Percentiles rank a stretch among this genome's conserved stretches.
phyloP scores from a whole-genome alignment of 2,113 vertebrate genomes.

The Hyla sarda region DNA sequence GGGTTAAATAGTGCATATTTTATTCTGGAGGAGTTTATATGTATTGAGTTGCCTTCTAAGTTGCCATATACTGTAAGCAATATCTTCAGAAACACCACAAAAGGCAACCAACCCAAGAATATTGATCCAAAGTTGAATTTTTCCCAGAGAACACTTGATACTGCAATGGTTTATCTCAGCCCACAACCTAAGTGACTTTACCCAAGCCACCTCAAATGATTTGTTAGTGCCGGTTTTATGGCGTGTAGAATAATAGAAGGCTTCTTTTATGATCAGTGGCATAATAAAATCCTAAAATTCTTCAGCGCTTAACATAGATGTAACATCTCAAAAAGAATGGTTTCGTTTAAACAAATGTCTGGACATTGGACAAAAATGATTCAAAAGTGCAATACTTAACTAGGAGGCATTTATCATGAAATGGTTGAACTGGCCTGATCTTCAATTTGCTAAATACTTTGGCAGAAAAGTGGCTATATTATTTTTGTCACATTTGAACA shows the following conservation, averaged over 20 bases:
- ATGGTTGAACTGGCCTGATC: constrained; percentile 46
- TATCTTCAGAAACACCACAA: too few relatives aligned
- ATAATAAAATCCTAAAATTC: constrained; percentile 25
- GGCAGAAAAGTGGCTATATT: constrained; percentile 41
- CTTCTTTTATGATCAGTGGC: constrained; percentile 6
- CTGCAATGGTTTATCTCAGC: background rate
- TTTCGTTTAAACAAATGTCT: constrained; percentile 39
- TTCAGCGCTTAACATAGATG: background rate
- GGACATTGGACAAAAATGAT: constrained; percentile 20
- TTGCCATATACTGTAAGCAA: too few relatives aligned
- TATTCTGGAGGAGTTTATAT: too few relatives aligned
- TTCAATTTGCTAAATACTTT: constrained; percentile 36
- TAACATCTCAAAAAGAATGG: constrained; percentile 4
- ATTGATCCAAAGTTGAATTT: background rate
- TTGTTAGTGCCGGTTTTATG: constrained; percentile 12
- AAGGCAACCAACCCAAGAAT: background rate
- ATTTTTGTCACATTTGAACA: constrained; percentile 57
- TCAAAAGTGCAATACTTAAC: constrained; percentile 8
- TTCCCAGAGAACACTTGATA: constrained; percentile 2
- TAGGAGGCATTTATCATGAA: constrained; percentile 47
- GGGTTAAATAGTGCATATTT: too few relatives aligned
- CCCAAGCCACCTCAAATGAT: background rate
- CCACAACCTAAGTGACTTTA: background rate
- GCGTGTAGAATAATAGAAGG: background rate
- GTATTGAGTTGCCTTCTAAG: too few relatives aligned